phyloP scores from a whole-genome alignment of 2,113 vertebrate species.

The Pyrgilauda ruficollis region DNA sequence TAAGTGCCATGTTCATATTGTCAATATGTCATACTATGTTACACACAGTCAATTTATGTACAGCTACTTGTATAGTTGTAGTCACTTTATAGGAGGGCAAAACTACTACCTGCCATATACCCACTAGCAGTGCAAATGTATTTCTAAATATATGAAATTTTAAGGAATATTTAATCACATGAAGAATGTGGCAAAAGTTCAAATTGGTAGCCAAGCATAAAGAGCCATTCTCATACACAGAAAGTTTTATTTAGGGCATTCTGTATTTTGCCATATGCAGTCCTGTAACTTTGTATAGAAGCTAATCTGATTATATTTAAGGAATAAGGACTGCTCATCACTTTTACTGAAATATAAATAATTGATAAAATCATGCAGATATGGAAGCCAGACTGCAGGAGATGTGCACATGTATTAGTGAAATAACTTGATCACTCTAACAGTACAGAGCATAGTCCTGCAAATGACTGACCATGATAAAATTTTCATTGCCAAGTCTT shows the following conservation, averaged over 20 bases:
- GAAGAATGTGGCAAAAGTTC: neutral
- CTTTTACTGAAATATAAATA: neutral
- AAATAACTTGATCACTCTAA: neutral
- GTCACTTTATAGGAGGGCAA: neutral
- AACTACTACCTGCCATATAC: neutral
- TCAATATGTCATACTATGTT: neutral
- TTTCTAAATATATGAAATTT: neutral
- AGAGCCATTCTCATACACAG: neutral
- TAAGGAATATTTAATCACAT: neutral
- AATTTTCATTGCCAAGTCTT: neutral
- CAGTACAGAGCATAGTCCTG: neutral
- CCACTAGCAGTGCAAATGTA: neutral
- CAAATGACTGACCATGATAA: neutral
- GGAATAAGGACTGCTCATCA: neutral
- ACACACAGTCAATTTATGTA: neutral
- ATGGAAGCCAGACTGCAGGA: neutral
- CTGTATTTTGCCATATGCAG: neutral
- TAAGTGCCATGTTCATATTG: neutral
- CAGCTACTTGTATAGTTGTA: rapidly evolving
- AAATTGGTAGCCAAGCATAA: neutral
- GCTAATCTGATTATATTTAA: neutral
- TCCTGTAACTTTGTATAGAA: neutral
- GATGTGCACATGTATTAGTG: neutral
- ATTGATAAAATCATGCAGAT: neutral
- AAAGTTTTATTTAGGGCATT: neutral